Evolutionary conservation across 2,797 vertebrate genomes (phyloP).

Genomic region (Ctenosaura bakeri): DNA sequence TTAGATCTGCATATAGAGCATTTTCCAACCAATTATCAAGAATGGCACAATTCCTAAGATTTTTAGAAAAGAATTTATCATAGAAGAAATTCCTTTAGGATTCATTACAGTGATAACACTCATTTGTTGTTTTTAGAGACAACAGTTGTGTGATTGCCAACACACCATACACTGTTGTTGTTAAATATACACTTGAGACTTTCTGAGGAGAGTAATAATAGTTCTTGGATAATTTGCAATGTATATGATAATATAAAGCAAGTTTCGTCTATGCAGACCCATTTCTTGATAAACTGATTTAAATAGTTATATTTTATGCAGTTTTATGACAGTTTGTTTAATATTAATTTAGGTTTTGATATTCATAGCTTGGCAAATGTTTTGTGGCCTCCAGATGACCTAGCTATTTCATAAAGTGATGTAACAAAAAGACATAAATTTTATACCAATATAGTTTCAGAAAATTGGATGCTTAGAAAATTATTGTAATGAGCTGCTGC

Average conservation of each 20-base stretch:
- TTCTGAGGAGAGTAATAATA: constrained; percentile 49
- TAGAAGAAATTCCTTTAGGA: constrained; percentile 60
- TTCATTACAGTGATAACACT: constrained; percentile 57
- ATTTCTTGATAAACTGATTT: constrained; percentile 59
- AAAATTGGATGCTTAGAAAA: constrained; percentile 48
- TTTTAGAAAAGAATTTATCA: constrained; percentile 51
- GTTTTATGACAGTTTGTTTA: constrained; percentile 55
- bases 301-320: constrained; percentile 40
- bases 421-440: constrained; percentile 55
- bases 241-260: constrained; percentile 50
- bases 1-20: constrained; percentile 42
- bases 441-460: constrained; percentile 44
- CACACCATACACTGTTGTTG: constrained; percentile 26
- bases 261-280: constrained; percentile 30
- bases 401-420: constrained; percentile 52
- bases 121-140: constrained; percentile 63
- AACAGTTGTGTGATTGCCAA: constrained; percentile 58
- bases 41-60: constrained; percentile 57
- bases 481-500: constrained; percentile 45
- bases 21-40: constrained; percentile 51
- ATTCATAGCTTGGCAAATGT: constrained; percentile 50
- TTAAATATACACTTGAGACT: constrained; percentile 63
- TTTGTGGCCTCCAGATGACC: constrained; percentile 50
- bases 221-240: constrained; percentile 53
- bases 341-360: constrained; percentile 64